Evolutionary conservation across 2,888 invertebrate species (phyloP).

Genomic region (Parnassius orleans): DNA sequence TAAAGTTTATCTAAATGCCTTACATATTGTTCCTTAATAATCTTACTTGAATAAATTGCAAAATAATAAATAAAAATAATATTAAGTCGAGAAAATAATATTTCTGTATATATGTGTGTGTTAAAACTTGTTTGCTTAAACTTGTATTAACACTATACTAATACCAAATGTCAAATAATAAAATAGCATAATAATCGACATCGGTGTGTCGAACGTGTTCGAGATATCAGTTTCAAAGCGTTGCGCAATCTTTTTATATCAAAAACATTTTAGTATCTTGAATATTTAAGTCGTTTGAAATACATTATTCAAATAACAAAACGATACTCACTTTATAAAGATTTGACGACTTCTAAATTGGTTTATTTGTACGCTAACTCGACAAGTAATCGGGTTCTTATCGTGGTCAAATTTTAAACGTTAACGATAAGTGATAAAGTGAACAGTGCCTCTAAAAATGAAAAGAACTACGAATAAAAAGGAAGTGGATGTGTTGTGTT

Average conservation of each 20-base stretch:
- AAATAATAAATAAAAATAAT: too few relatives aligned
- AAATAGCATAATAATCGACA: constrained; percentile 38
- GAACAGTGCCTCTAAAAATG: constrained; percentile 31
- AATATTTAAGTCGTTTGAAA: constrained; percentile 60
- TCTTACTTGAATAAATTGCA: too few relatives aligned
- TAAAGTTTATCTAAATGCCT: too few relatives aligned
- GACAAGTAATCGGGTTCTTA: constrained; percentile 32
- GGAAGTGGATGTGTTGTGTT: constrained; percentile 55
- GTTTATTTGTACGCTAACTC: constrained; percentile 49
- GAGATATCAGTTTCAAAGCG: constrained; percentile 20
- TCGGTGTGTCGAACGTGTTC: constrained; percentile 38
- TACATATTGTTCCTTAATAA: too few relatives aligned
- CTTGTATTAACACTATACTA: constrained; percentile 11
- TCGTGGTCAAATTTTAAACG: constrained; percentile 33
- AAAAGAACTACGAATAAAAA: constrained; percentile 38
- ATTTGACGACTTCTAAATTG: constrained; percentile 36
- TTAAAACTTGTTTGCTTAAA: constrained; percentile 15
- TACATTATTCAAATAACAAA: constrained; percentile 48
- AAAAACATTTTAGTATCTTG: constrained; percentile 44
- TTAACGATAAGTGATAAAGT: constrained; percentile 33
- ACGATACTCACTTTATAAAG: constrained; percentile 52
- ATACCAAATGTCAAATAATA: constrained; percentile 32
- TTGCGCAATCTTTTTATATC: constrained; percentile 47
- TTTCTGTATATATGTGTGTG: neutral
- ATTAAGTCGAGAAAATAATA: too few relatives aligned